These are phyloP conservation scores for Ichneumoninae sp. DNA, from an alignment of 2,888 invertebrate genomes.

Conservation along the genomic window DNA sequence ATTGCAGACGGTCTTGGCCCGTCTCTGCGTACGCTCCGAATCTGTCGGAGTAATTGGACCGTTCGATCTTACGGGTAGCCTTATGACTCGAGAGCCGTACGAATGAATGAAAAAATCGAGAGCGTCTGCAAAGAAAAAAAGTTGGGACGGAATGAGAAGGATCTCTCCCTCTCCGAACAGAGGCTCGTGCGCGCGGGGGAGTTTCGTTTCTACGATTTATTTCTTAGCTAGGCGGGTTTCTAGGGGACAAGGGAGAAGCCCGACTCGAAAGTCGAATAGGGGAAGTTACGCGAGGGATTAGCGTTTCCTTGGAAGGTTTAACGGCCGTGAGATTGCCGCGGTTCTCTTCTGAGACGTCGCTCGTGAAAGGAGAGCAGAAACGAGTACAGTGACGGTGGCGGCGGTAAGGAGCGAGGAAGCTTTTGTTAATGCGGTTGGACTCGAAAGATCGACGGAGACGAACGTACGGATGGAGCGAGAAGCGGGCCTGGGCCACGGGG, in stretches of 20 bases:
- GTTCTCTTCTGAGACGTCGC: conserved; percentile 33
- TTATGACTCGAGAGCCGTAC: conserved; percentile 33
- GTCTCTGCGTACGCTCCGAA: conserved; percentile 54
- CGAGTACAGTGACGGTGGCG: conserved; percentile 49
- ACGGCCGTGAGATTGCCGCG: conserved; percentile 72
- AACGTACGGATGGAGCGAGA: neutral
- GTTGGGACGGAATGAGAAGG: conserved; percentile 2
- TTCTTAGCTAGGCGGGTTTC: conserved; percentile 37
- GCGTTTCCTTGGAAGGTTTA: conserved; percentile 67
- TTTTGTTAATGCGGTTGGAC: conserved; percentile 38
- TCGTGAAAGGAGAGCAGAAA: conserved; percentile 62
- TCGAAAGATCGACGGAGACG: conserved; percentile 21
- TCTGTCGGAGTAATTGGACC: conserved; percentile 76
- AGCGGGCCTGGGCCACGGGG: conserved; percentile 21
- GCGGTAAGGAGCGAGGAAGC: conserved; percentile 21
- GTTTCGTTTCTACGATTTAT: conserved; percentile 57
- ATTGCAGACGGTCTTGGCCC: neutral
- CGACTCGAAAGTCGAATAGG: conserved; percentile 41
- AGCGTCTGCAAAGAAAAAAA: conserved; percentile 17
- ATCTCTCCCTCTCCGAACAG: neutral
- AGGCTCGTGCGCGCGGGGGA: conserved; percentile 55
- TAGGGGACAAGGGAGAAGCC: conserved; percentile 1
- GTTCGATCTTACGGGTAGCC: conserved; percentile 53
- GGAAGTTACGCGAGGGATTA: conserved; percentile 56
- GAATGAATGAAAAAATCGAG: conserved; percentile 1